Conservation (phyloP, 2,888 invertebrate genomes). For the Ochropleura plecta region DNA sequence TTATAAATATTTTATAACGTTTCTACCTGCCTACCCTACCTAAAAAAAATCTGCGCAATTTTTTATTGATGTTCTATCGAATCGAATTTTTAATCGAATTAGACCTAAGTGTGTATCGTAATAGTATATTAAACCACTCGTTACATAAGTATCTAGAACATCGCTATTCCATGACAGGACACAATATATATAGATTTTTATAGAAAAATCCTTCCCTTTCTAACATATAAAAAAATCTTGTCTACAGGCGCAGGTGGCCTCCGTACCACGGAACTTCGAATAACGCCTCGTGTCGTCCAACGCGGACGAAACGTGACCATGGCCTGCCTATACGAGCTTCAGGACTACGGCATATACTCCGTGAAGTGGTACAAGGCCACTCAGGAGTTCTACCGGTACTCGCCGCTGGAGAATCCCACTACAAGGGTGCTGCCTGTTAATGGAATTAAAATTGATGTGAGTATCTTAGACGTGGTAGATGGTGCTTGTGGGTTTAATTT, state of each 20-base stretch:
- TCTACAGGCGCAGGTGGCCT: slow-evolving; percentile 92
- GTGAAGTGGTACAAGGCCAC: slow-evolving; percentile 96
- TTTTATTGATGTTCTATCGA: too few species aligned
- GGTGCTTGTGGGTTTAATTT: slow-evolving; percentile 1
- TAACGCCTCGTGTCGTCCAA: slow-evolving; percentile 93
- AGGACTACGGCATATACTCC: slow-evolving; percentile 94
- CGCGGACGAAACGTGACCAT: slow-evolving; percentile 93
- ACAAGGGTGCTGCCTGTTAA: slow-evolving; percentile 93
- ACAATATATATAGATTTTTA: too few species aligned
- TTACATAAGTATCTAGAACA: too few species aligned
- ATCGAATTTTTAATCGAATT: too few species aligned
- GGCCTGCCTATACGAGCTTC: slow-evolving; percentile 94
- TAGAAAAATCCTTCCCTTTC: neutral
- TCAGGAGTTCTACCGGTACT: slow-evolving; percentile 96
- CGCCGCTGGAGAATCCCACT: slow-evolving; percentile 93
- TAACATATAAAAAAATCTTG: slow-evolving; percentile 63
- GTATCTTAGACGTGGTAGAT: slow-evolving; percentile 79
- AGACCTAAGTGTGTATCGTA: too few species aligned
- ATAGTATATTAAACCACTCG: too few species aligned
- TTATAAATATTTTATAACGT: too few species aligned
- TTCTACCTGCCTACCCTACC: too few species aligned
- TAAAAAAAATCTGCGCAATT: too few species aligned
- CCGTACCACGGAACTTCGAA: slow-evolving; percentile 93
- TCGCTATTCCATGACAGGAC: too few species aligned
- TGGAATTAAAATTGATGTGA: slow-evolving; percentile 95